Percentiles rank a stretch among this genome's conserved stretches.
Evolutionary conservation across 1,140 invertebrate genomes (phyloP).

Genomic region (Amyelois transitella): DNA sequence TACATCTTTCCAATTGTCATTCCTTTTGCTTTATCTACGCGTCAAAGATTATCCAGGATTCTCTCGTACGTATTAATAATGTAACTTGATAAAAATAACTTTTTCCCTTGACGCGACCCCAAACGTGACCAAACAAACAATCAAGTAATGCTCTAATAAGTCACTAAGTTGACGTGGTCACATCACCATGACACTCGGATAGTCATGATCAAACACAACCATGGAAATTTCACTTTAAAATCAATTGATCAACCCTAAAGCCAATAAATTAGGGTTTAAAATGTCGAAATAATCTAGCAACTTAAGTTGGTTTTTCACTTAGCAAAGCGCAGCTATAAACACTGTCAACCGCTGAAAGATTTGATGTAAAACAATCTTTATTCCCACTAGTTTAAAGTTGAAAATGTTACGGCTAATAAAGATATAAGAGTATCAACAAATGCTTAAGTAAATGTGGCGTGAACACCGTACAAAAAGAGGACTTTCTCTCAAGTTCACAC

Average conservation of each 20-base stretch:
- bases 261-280: not conserved
- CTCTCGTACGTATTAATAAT: not conserved
- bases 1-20: no score
- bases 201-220: not conserved
- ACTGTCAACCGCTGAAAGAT: not conserved
- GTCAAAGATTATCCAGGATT: no score
- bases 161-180: not conserved
- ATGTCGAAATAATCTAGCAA: not conserved
- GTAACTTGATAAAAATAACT: no score
- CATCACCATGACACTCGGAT: not conserved
- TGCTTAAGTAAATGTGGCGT: not conserved
- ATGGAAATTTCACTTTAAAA: not conserved
- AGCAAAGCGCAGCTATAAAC: not conserved
- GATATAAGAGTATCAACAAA: not conserved
- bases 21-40: no score
- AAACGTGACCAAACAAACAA: not conserved
- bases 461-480: not conserved
- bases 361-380: not conserved
- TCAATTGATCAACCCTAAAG: not conserved
- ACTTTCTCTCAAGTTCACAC: constrained; percentile 39
- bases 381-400: not conserved
- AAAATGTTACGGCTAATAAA: not conserved
- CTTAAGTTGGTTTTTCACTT: not conserved
- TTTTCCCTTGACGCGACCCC: not conserved
- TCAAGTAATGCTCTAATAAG: not conserved